phyloP scores from a whole-genome alignment of 2,113 vertebrate genomes.

The Phylloscopus trochilus region DNA sequence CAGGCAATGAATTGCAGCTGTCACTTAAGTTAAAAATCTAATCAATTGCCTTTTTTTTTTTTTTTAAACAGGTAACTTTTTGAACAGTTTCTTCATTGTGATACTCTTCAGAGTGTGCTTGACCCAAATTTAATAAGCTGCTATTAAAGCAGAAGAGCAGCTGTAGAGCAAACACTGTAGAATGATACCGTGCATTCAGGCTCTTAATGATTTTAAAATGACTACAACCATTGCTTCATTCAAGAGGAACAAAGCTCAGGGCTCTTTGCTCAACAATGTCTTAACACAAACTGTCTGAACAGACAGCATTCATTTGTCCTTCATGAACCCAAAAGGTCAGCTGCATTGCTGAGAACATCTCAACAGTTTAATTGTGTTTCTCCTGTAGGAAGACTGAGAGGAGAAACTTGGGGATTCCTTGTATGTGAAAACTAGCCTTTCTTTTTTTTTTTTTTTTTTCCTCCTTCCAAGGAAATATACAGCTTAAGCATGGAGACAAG shows the following conservation, averaged over 20 bases:
- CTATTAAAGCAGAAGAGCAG: conserved; percentile 80
- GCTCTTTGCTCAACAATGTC: conserved; percentile 75
- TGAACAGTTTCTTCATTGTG: conserved; percentile 79
- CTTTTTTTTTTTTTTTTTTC: conserved; percentile 7
- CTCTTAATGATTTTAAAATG: conserved; percentile 88
- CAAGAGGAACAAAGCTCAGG: conserved; percentile 77
- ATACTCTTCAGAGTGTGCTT: conserved; percentile 75
- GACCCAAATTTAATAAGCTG: conserved; percentile 87
- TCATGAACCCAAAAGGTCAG: conserved; percentile 78
- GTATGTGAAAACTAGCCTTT: conserved; percentile 60
- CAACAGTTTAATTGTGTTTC: conserved; percentile 76
- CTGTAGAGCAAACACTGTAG: conserved; percentile 79
- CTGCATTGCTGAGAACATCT: conserved; percentile 68
- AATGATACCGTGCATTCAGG: conserved; percentile 80
- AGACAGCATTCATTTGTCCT: conserved; percentile 79
- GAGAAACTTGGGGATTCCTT: conserved; percentile 63
- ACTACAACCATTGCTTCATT: conserved; percentile 85
- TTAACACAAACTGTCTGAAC: conserved; percentile 78
- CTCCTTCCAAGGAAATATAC: conserved; percentile 71
- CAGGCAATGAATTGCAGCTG: conserved; percentile 78
- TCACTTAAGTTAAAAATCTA: conserved; percentile 81
- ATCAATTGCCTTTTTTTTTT: conserved; percentile 79
- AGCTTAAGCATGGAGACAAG: conserved; percentile 81
- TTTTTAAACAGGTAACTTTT: conserved; percentile 77
- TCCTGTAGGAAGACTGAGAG: conserved; percentile 54